Evolutionary conservation across 2,113 vertebrate genomes (phyloP), one percentile per base, ranked within the genome.

Genomic region (Centropristis striata): DNA sequence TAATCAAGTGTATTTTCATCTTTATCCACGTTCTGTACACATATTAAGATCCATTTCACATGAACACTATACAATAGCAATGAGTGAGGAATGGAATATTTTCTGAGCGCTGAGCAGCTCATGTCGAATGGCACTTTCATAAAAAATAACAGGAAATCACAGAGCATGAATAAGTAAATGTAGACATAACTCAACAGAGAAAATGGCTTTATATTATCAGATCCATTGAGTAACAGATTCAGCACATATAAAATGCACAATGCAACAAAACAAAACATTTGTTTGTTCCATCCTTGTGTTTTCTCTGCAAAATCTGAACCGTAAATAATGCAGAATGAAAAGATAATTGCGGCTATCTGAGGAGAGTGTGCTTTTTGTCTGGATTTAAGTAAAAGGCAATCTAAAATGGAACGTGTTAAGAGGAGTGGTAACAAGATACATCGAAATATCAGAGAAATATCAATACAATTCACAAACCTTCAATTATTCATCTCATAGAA

Each of bases 61-160:
- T 93, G 93, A 96, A 96, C 96, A 96, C 94, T 95, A 95, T 96
- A 96, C 95, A 96, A 94, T 96, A 95, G 95, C 94, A 96, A 95
- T 95, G 94, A 95, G 92, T 93, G 94, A 95, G 93, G 95, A 96
- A 95, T 94, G 94, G 93, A 92, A 92, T 95, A 95, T 95, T 94
- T 90, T 95, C 91, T 90, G 95, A 93, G 88, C 42, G 27, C 70
- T 41, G 83, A 94, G 90, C 89, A 86, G 93, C 94, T 94, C 94
- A 93, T 90, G 89, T 91, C 65, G 86, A 94, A 95, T 94, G 93
- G 93, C 94, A 95, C 94, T 94, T 93, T 94, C 88, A 93, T 91
- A 88, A 93, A 93, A 92, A 85, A 88, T 74, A 90, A 91, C 85
- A 88, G 71, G 64, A 88, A 91, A 92, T 93, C 81, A 94, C 90